Conservation (phyloP, 2,888 invertebrate species). For the Eledona agricola region DNA sequence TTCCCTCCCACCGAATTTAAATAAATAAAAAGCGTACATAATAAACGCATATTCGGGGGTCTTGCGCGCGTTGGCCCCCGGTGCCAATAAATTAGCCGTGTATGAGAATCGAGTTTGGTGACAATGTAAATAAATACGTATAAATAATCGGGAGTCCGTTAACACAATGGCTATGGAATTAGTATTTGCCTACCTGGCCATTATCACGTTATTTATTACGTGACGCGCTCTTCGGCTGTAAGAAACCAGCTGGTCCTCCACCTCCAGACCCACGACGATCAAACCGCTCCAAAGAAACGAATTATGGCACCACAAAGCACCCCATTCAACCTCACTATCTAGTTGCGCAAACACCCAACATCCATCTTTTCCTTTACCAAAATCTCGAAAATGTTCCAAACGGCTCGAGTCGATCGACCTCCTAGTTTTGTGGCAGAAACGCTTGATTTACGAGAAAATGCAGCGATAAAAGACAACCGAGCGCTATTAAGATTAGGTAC, state of each 20-base stretch:
- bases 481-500: conserved; percentile 1
- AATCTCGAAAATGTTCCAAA: too few species aligned
- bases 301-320: conserved; percentile 28
- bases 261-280: conserved; percentile 24
- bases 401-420: too few species aligned
- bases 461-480: too few species aligned
- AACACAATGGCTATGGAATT: conserved; percentile 56
- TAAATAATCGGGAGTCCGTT: conserved; percentile 54
- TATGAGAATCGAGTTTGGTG: conserved; percentile 52
- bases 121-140: conserved; percentile 57
- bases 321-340: conserved; percentile 15
- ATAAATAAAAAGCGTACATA: conserved; percentile 48
- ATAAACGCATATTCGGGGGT: conserved; percentile 42
- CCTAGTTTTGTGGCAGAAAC: too few species aligned
- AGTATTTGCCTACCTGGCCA: conserved; percentile 57
- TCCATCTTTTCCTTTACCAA: too few species aligned
- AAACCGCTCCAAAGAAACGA: conserved; percentile 22
- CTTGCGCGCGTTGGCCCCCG: conserved; percentile 39
- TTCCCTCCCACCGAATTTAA: conserved; percentile 51
- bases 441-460: too few species aligned
- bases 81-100: conserved; percentile 46
- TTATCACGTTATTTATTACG: conserved; percentile 55
- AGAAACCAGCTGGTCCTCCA: conserved; percentile 32
- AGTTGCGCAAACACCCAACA: neutral
- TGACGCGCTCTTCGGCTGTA: conserved; percentile 29